A percentile compares a stretch with the other conserved stretches of the same genome.
Evolutionary conservation across 2,888 invertebrate genomes (phyloP).

Genomic region (Agrotis puta): DNA sequence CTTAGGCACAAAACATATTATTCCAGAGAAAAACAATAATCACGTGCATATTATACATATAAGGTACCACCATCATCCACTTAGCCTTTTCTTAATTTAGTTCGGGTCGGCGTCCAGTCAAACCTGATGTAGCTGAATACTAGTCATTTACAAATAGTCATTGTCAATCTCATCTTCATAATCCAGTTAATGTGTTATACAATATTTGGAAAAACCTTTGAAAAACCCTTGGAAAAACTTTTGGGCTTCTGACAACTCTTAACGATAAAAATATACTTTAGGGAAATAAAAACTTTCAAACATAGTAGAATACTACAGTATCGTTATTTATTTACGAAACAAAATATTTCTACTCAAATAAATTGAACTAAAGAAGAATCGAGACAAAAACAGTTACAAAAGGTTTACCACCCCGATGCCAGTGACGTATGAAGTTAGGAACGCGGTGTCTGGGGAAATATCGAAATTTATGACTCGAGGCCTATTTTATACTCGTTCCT

Average conservation of each 20-base stretch:
- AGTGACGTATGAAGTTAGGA: constrained; percentile 53
- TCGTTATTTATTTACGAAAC: not conserved
- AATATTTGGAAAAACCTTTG: no score
- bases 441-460: constrained; percentile 61
- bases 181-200: no score
- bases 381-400: constrained; percentile 40
- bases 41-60: no score
- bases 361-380: constrained; percentile 39
- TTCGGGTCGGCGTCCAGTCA: not conserved
- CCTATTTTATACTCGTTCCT: constrained; percentile 58
- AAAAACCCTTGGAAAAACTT: no score
- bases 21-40: no score
- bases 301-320: constrained; percentile 1
- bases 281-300: constrained; percentile 7
- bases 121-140: not conserved
- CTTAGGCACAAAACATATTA: no score
- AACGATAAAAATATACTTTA: not conserved
- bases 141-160: no score
- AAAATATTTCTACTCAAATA: constrained; percentile 27
- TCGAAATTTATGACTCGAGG: constrained; percentile 58
- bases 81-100: not conserved
- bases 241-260: no score
- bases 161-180: no score
- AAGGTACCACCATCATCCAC: not conserved
- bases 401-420: constrained; percentile 52